Base-by-base conservation (phyloP, 2,888 invertebrate genomes). In the Molanna angustata region DNA sequence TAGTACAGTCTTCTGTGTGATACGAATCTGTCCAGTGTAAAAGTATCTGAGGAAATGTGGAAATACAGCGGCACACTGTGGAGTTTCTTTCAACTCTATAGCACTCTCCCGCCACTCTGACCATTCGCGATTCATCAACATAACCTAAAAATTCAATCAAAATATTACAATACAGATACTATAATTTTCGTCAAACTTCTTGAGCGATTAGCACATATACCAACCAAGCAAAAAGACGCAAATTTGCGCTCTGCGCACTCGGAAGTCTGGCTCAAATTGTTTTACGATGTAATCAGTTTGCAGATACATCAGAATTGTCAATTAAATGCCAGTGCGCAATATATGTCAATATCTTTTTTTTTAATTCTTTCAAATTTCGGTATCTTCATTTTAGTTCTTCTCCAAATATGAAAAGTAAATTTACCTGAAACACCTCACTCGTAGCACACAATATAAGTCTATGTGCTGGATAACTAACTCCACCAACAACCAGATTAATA, bases 61-160 rank as follows among this genome's bases (percentile, higher is more conserved):
- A 74, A 96, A 96, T 40, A 94, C 90, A 31, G 81, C 77, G 17
- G 86, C 85, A 66, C 94, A 95, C 48, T 85, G 83, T 0, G 89
- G 85, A 9, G 92, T 88, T 72, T 96, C 96, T 64, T 90, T 86
- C 11, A 96, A 74, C 44, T 88, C 86, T 42, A 96, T 88, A 37
- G 85, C 80, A 61, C 86, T 88, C 69, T 92, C 90, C 50, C 88
- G 82, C 67, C 92, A 91, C 68, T 96, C 96, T 46, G 84, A 87
- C 95, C 95, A 96, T 66, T 90, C 88, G 0, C 93, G 86, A 66
- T 89, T 92, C 88, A 93, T 94, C 37, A 96, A 72, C 96, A 96
- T 96, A n/a, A 89, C 88, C 86, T 89, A 60, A n/a, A 68, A 63
- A 56, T 58, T 41, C 44, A 47, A 45, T 51, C n/a, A 16, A 20